phyloP scores from a whole-genome alignment of 1,140 invertebrate species.

The Octopus sinensis region DNA sequence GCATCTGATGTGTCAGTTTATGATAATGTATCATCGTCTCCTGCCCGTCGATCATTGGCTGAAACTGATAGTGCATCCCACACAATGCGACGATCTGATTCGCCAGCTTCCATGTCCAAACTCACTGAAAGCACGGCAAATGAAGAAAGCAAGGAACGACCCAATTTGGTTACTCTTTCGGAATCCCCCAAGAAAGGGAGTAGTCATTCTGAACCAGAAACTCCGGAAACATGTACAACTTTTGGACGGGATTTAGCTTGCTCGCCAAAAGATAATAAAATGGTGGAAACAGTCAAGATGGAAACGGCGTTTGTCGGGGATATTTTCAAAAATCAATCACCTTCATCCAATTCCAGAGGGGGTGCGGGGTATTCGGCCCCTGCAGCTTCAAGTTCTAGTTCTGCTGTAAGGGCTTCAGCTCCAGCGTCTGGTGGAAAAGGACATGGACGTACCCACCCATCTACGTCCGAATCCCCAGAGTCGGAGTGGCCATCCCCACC shows the following conservation, averaged over 20 bases:
- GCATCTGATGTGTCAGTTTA: constrained; percentile 85
- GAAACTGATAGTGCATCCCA: not conserved
- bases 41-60: constrained; percentile 13
- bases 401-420: not conserved
- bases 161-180: not conserved
- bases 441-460: constrained; percentile 15
- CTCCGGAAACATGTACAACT: constrained; percentile 10
- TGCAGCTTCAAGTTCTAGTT: not conserved
- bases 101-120: constrained; percentile 5
- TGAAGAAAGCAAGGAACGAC: constrained; percentile 6
- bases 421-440: not conserved
- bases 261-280: constrained; percentile 9
- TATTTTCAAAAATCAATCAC: constrained; percentile 2
- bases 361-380: not conserved
- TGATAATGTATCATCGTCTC: constrained; percentile 68
- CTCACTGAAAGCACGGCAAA: not conserved
- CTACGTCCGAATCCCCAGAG: constrained; percentile 50
- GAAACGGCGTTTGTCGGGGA: constrained; percentile 42
- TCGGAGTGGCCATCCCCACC: constrained; percentile 55
- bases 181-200: constrained; percentile 1
- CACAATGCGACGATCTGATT: not conserved
- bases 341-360: not conserved
- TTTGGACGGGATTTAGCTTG: not conserved
- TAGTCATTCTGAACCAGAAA: constrained; percentile 2
- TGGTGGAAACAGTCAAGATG: constrained; percentile 33